Percentiles rank a stretch among this genome's conserved stretches.
phyloP scores from a whole-genome alignment of 2,797 vertebrate species.

The Leptoclinus maculatus region DNA sequence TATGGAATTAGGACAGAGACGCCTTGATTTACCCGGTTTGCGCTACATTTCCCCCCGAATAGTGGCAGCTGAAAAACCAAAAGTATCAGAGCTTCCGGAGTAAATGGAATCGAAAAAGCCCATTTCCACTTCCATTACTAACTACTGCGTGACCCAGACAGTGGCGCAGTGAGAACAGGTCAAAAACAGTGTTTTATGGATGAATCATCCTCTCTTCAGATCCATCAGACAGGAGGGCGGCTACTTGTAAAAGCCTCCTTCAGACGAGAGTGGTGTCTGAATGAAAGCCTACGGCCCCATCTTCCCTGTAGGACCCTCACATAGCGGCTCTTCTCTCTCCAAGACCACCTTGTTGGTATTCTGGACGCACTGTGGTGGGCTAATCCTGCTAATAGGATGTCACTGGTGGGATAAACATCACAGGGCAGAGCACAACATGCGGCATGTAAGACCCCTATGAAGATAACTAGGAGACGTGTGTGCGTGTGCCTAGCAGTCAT shows the following conservation, averaged over 20 bases:
- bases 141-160: conserved; percentile 60
- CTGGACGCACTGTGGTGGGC: conserved; percentile 44
- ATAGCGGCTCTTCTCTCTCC: conserved; percentile 5
- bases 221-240: conserved; percentile 56
- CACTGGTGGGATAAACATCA: conserved; percentile 79
- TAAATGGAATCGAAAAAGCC: conserved; percentile 26
- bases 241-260: conserved; percentile 59
- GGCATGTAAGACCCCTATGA: conserved; percentile 66
- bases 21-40: conserved; percentile 23
- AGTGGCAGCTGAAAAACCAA: conserved; percentile 6
- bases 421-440: conserved; percentile 68
- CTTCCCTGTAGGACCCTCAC: conserved; percentile 45
- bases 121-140: conserved; percentile 49
- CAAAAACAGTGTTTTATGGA: conserved; percentile 62
- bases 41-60: conserved; percentile 8
- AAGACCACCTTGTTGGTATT: conserved; percentile 64
- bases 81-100: conserved; percentile 13
- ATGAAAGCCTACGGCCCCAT: conserved; percentile 49
- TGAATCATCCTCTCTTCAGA: conserved; percentile 66
- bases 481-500: conserved; percentile 63
- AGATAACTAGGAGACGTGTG: conserved; percentile 51
- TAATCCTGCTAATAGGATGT: conserved; percentile 78
- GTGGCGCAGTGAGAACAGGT: conserved; percentile 58
- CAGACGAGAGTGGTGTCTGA: conserved; percentile 41
- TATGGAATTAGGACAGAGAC: conserved; percentile 37